Conservation (phyloP, 1,140 invertebrate species). For the Drosophila dunni region DNA sequence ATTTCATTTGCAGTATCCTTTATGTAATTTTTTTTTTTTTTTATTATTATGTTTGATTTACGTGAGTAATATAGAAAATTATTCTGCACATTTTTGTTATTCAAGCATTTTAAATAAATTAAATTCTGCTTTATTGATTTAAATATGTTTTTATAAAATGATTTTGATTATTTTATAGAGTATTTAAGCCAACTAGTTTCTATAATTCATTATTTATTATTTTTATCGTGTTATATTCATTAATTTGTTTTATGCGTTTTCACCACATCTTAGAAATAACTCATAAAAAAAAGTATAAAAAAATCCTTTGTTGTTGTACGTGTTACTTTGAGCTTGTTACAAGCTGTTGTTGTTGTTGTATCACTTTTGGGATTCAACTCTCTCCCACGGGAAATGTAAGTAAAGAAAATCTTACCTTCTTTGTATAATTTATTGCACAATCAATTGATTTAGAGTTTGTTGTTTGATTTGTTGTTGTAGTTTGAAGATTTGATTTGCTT, state of each 20-base stretch:
- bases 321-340: neutral
- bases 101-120: no score
- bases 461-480: constrained; percentile 11
- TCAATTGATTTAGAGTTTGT: constrained; percentile 32
- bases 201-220: neutral
- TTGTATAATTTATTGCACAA: constrained; percentile 30
- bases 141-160: neutral
- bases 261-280: constrained; percentile 19
- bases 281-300: constrained; percentile 41
- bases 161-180: neutral
- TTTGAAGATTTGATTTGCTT: neutral
- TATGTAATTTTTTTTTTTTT: no score
- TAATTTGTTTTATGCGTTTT: neutral
- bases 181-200: neutral
- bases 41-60: no score
- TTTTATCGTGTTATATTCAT: neutral
- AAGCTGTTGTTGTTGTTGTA: constrained; percentile 1
- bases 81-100: no score
- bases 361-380: constrained; percentile 6
- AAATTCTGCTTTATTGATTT: no score
- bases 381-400: constrained; percentile 14
- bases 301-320: constrained; percentile 14
- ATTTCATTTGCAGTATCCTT: no score
- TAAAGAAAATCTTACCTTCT: constrained; percentile 37
- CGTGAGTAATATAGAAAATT: no score